Conservation (phyloP, 2,888 invertebrate genomes). For the Eueremaeus valkanovi region DNA sequence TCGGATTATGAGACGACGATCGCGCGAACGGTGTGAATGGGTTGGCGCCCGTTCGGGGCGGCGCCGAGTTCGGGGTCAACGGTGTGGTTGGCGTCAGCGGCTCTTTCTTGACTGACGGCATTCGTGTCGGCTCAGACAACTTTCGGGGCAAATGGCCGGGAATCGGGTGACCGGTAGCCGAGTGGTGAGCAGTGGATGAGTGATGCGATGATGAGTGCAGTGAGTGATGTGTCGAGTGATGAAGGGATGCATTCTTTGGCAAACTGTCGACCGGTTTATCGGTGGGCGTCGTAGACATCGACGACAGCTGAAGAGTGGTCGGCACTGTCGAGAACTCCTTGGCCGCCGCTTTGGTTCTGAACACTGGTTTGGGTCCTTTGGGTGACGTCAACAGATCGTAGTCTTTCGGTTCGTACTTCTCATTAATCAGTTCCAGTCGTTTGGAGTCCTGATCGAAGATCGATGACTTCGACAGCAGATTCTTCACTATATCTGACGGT, state of each 20-base stretch:
- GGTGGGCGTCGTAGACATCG: neutral
- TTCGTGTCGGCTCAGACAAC: slow-evolving; percentile 40
- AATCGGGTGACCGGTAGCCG: slow-evolving; percentile 26
- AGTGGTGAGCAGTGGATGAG: neutral
- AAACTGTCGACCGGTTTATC: slow-evolving; percentile 22
- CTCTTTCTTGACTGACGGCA: slow-evolving; percentile 37
- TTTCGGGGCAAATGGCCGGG: slow-evolving; percentile 37
- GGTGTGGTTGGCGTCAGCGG: slow-evolving; percentile 43
- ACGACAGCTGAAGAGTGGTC: slow-evolving; percentile 21
- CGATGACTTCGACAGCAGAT: slow-evolving; percentile 82
- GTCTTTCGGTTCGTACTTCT: slow-evolving; percentile 67
- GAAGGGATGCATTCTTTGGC: slow-evolving; percentile 27
- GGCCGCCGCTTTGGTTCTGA: slow-evolving; percentile 50
- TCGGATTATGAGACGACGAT: slow-evolving; percentile 34
- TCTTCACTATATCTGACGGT: slow-evolving; percentile 89
- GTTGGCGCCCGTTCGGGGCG: slow-evolving; percentile 21
- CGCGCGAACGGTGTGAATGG: slow-evolving; percentile 26
- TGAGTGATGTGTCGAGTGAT: slow-evolving; percentile 27
- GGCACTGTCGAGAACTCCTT: slow-evolving; percentile 48
- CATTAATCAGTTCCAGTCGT: slow-evolving; percentile 72
- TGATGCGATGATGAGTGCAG: slow-evolving; percentile 28
- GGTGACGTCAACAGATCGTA: slow-evolving; percentile 32
- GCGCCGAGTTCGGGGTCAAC: slow-evolving; percentile 36
- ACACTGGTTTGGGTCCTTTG: slow-evolving; percentile 45
- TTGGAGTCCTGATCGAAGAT: slow-evolving; percentile 95